A percentile compares a stretch with the other conserved stretches of the same genome.
Evolutionary conservation across 2,888 invertebrate species (phyloP).

Genomic region (Limenitis arthemis): DNA sequence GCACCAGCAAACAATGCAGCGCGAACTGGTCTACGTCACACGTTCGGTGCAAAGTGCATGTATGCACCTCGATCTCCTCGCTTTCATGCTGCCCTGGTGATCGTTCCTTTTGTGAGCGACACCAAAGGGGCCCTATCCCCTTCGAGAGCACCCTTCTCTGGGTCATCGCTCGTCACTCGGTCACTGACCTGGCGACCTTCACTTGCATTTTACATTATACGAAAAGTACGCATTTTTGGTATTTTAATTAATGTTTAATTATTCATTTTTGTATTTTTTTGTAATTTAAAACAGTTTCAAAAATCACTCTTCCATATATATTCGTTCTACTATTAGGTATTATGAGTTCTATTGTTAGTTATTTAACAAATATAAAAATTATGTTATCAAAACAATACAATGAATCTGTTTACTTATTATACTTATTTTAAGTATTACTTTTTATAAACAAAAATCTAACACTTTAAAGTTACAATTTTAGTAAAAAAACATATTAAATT

Average conservation of each 20-base stretch:
- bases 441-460: neutral
- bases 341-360: too few species aligned
- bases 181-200: conserved; percentile 34
- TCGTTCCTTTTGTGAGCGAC: conserved; percentile 65
- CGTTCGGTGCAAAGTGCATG: conserved; percentile 71
- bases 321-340: too few species aligned
- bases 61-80: conserved; percentile 63
- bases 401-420: too few species aligned
- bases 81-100: conserved; percentile 62
- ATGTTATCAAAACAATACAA: neutral
- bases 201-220: conserved; percentile 11
- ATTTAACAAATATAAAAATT: neutral
- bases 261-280: neutral
- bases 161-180: conserved; percentile 60
- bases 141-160: conserved; percentile 67
- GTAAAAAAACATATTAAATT: neutral
- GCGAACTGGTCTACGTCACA: conserved; percentile 57
- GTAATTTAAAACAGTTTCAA: neutral
- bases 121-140: conserved; percentile 72
- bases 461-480: neutral
- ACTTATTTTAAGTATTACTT: too few species aligned
- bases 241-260: neutral
- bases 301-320: too few species aligned
- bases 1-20: conserved; percentile 61
- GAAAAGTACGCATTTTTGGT: neutral